These are phyloP conservation scores for Drosophila falleni DNA, from an alignment of 2,888 invertebrate genomes.

Conservation along the genomic window DNA sequence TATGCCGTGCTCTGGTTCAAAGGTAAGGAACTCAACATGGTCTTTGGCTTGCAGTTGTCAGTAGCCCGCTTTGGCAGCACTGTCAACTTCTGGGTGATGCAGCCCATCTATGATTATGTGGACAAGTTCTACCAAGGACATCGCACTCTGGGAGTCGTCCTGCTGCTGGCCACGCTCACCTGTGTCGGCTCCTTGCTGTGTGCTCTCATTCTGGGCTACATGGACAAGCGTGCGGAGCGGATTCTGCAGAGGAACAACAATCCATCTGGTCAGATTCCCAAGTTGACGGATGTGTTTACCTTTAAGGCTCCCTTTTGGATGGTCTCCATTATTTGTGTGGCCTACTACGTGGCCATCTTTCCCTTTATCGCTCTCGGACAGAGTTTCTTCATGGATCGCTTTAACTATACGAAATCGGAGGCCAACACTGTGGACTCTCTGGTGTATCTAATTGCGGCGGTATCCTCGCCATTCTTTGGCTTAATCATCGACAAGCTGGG, in stretches of 20 bases:
- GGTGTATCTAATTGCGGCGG: slow-evolving; percentile 93
- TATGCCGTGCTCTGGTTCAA: slow-evolving; percentile 99
- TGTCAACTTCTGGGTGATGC: slow-evolving; percentile 97
- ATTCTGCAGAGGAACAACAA: slow-evolving; percentile 89
- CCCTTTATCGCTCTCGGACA: slow-evolving; percentile 98
- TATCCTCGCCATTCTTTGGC: slow-evolving; percentile 94
- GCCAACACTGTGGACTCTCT: slow-evolving; percentile 95
- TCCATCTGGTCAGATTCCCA: slow-evolving; percentile 88
- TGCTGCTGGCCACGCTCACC: slow-evolving; percentile 91
- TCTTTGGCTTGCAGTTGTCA: slow-evolving; percentile 97
- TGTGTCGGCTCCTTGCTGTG: slow-evolving; percentile 94
- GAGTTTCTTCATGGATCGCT: slow-evolving; percentile 96
- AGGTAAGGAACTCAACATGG: slow-evolving; percentile 98
- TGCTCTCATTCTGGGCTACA: slow-evolving; percentile 91
- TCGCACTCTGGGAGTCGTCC: slow-evolving; percentile 91
- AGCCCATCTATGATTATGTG: slow-evolving; percentile 93
- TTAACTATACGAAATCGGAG: slow-evolving; percentile 88
- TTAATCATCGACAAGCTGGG: slow-evolving; percentile 95
- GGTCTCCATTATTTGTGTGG: slow-evolving; percentile 94
- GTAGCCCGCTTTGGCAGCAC: slow-evolving; percentile 97
- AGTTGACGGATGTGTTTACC: slow-evolving; percentile 91
- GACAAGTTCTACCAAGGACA: slow-evolving; percentile 89
- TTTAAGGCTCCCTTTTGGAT: slow-evolving; percentile 96
- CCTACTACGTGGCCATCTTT: slow-evolving; percentile 98
- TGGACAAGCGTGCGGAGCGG: slow-evolving; percentile 94